Conservation (phyloP, 1,140 invertebrate species). For the Gonioctena quinquepunctata region DNA sequence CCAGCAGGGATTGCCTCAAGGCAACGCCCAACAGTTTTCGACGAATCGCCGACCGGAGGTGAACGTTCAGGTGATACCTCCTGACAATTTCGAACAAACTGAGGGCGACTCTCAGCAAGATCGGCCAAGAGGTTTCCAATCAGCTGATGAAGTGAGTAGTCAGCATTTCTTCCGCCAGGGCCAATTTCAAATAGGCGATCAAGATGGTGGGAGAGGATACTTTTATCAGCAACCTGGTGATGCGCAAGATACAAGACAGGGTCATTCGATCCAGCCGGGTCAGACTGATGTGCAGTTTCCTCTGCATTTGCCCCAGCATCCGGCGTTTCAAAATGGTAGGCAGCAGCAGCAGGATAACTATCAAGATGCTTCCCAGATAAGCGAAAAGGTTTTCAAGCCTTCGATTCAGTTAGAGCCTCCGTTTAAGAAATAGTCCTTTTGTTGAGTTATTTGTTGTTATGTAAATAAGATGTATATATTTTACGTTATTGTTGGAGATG, state of each 20-base stretch:
- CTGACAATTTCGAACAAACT: background rate
- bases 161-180: slow-evolving; percentile 9
- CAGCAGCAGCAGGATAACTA: slow-evolving; percentile 12
- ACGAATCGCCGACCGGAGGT: background rate
- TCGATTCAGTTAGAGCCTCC: slow-evolving; percentile 38
- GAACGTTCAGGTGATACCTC: background rate
- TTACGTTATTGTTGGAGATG: background rate
- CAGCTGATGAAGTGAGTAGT: slow-evolving; percentile 9
- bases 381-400: slow-evolving; percentile 30
- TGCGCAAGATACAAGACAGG: background rate
- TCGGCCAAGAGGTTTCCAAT: background rate
- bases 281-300: slow-evolving; percentile 44
- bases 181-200: slow-evolving; percentile 13
- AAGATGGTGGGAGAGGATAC: slow-evolving; percentile 4
- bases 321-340: slow-evolving; percentile 13
- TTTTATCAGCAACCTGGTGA: background rate
- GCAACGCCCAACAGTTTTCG: background rate
- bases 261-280: slow-evolving; percentile 38
- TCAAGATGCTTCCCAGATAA: slow-evolving; percentile 11
- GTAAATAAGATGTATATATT: background rate
- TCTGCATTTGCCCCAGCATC: slow-evolving; percentile 42
- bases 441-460: background rate
- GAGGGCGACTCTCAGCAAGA: background rate
- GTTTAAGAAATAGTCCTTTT: slow-evolving; percentile 26
- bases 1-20: background rate